Base-by-base conservation (phyloP, 1,140 invertebrate genomes). In the Colletes latitarsis region DNA sequence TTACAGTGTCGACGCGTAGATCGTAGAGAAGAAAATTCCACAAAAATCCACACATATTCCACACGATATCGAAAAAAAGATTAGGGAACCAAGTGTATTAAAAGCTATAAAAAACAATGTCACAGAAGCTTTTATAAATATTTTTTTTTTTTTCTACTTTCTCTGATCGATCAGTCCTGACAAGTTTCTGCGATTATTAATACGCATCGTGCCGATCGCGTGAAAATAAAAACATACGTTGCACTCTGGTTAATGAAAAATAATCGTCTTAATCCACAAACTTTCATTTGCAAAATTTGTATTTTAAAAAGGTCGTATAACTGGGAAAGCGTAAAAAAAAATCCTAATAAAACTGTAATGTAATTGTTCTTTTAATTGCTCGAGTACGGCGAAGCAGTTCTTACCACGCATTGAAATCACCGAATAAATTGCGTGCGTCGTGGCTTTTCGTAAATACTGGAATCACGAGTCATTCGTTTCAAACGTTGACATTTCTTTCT, bases 11-110 rank as follows among this genome's bases (percentile, higher is more conserved):
- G 43, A 43, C 21, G 41, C 75, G 63, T 46, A 21, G 21, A 53
- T 82, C 53, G 21, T 46, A n/a, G 43, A 77, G 6, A n/a, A 14
- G 39, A 55, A 19, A 60, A 57, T 82, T 71, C 46, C 17, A 15
- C 46, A 6, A 15, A 46, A 15, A 2, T 72, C 15, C 49, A 55
- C 19, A 55, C 52, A n/a, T 63, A 58, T 15, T 63, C 46, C 19
- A n/a, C 57, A 30, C 55, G 55, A 30, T 43, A 67, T 68, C 19
- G 6, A 14, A 43, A n/a, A 52, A 53, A 21, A 19, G 12, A 15
- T 15, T 14, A 49, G 6, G 8, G 46, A 70, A 55, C 58, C 39
- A 14, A 12, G 15, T 15, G n/a, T 15, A 4, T 43, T 43, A 49
- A 15, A 39, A 30, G 9, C 6, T 5, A n/a, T 41, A 6, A 41